A percentile compares a stretch with the other conserved stretches of the same genome.
phyloP scores from a whole-genome alignment of 2,888 invertebrate species.

The Dynastes hyllus region DNA sequence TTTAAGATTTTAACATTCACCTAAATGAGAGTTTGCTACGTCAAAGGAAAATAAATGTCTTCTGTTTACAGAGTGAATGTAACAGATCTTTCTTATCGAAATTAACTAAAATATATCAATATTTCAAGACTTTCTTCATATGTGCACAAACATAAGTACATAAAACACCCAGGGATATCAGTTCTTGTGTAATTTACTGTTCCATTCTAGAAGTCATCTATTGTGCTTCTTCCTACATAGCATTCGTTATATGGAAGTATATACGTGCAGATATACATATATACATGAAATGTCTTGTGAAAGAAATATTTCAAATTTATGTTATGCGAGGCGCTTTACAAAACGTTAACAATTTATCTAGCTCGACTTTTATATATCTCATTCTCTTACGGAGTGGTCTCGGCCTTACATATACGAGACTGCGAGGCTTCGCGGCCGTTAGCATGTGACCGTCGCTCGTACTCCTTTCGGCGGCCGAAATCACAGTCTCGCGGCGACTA shows the following conservation, averaged over 20 bases:
- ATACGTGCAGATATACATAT: not conserved
- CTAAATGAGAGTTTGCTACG: too few species aligned
- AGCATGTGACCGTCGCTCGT: slow-evolving; percentile 59
- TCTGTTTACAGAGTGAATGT: too few species aligned
- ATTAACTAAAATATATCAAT: too few species aligned
- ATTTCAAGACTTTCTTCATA: too few species aligned
- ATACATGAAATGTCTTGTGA: slow-evolving; percentile 35
- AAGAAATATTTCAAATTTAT: slow-evolving; percentile 57
- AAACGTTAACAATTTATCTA: slow-evolving; percentile 68
- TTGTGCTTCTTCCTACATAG: too few species aligned
- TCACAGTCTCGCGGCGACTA: slow-evolving; percentile 55
- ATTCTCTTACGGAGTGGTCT: slow-evolving; percentile 64
- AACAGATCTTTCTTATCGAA: too few species aligned
- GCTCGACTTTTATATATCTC: slow-evolving; percentile 68
- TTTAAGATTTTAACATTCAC: too few species aligned
- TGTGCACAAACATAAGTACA: too few species aligned
- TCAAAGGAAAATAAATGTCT: too few species aligned
- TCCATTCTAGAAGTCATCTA: too few species aligned
- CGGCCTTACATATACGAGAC: slow-evolving; percentile 59
- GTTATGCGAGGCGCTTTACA: slow-evolving; percentile 65
- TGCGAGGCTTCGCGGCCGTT: slow-evolving; percentile 31
- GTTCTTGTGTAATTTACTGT: too few species aligned
- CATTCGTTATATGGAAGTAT: not conserved
- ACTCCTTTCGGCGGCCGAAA: slow-evolving; percentile 51
- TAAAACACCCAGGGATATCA: too few species aligned